Conservation (phyloP, 2,888 invertebrate species). For the Parascotia fuliginaria region DNA sequence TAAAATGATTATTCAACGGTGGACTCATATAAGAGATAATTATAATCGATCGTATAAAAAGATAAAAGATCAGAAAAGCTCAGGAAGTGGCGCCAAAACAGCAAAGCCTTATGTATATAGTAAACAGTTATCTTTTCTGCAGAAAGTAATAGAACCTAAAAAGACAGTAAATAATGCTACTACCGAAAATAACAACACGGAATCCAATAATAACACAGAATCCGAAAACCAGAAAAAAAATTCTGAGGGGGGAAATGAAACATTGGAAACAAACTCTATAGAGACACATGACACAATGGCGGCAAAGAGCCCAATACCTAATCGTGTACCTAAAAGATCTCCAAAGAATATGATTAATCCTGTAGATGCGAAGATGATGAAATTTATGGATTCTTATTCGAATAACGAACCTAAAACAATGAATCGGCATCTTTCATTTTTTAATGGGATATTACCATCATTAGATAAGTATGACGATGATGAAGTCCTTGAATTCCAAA, state of each 20-base stretch:
- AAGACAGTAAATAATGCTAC: conserved; percentile 3
- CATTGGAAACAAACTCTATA: no score
- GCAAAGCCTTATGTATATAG: no score
- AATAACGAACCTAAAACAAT: conserved; percentile 24
- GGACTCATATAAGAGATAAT: no score
- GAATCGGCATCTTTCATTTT: no score
- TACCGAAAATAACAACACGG: conserved; percentile 18
- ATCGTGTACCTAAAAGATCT: conserved; percentile 11
- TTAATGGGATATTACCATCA: conserved; percentile 38
- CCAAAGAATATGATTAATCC: conserved; percentile 18
- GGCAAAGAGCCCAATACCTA: conserved; percentile 18
- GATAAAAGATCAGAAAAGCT: conserved; percentile 34
- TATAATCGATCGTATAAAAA: conserved; percentile 42
- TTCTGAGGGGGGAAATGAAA: conserved; percentile 21
- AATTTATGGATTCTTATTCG: conserved; percentile 28
- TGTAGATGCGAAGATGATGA: no score
- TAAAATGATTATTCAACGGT: conserved; percentile 32
- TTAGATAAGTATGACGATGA: conserved; percentile 37
- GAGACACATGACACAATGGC: conserved; percentile 17
- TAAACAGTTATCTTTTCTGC: conserved; percentile 38
- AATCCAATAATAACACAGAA: conserved; percentile 15
- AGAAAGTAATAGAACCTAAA: conserved; percentile 41
- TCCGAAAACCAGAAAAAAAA: conserved; percentile 23
- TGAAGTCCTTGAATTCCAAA: no score
- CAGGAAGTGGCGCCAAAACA: no score